Evolutionary conservation across 2,113 vertebrate species (phyloP), one percentile per base, ranked within the genome.

Genomic region (Neodontobutis hainanensis): DNA sequence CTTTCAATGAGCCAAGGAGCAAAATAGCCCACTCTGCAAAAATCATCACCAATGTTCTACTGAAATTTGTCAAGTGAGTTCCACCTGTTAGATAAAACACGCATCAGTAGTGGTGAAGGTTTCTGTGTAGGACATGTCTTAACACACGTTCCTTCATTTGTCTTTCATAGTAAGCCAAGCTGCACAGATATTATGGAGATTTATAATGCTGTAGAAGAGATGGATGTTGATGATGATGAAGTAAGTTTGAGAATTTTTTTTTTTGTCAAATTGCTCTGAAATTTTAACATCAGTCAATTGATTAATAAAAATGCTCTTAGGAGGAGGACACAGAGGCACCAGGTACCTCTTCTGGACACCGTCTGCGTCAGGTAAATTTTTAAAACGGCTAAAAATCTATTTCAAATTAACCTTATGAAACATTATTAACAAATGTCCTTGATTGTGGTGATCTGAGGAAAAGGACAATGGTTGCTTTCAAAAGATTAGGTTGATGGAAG

Each of bases 1-100:
- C 95, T 70, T 99, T 99, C 90, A 98, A 99, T 57, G 97, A 96
- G 84, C 96, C 96, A 27, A 92, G 93, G n/a, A 99, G 97, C 89
- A 94, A 95, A 76, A 99, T 99, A 75, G 94, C 95, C 69, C 91
- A 91, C 73, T 95, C 95, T 48, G 96, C 97, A 60, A 99, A 96
- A 89, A 93, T 95, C 77, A 95, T 99, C 85, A 95, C 96, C 4
- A 94, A 94, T 38, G 93, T 94, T 59, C 95, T 99, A n/a, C 81
- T 97, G 35, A 95, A 94, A 70, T 99, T 96, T 70, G 95, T 99
- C 74, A 95, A 94, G 97, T 99, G 91, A 81, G 95, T 78, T 11
- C 15, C 2, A 14, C 35, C 52, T 27, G 3, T 38, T 19, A 8
- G 15, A 11, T 5, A 58, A 42, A 16, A 42, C 38, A 11, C 2